These are phyloP conservation scores for Magallana gigas DNA, from an alignment of 1,140 invertebrate species.

Conservation along the genomic window DNA sequence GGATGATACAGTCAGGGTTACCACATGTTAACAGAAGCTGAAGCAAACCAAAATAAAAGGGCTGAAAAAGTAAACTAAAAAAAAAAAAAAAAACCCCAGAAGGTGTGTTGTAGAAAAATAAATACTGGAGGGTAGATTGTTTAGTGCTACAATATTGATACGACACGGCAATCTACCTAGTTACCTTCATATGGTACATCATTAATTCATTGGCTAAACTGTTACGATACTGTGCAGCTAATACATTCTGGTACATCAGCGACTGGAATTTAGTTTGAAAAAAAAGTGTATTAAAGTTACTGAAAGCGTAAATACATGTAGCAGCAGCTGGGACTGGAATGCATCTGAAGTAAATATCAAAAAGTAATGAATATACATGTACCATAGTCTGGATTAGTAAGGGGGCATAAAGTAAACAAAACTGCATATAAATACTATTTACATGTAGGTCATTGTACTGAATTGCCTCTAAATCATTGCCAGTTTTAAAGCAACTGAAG, in stretches of 20 bases:
- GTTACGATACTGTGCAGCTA: constrained; percentile 88
- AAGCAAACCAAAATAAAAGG: constrained; percentile 30
- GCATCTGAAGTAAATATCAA: neutral
- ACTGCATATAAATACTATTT: too few relatives aligned
- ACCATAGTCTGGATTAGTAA: too few relatives aligned
- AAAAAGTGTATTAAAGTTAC: neutral
- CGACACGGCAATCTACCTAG: constrained; percentile 6
- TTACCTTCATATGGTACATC: constrained; percentile 91
- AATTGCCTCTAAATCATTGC: too few relatives aligned
- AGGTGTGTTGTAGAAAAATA: constrained; percentile 25
- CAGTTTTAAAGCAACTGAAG: too few relatives aligned
- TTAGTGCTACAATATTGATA: constrained; percentile 22
- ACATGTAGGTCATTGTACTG: too few relatives aligned
- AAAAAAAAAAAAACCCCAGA: neutral
- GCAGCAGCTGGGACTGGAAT: neutral
- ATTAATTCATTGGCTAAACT: constrained; percentile 90
- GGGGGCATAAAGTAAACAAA: too few relatives aligned
- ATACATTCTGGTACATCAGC: constrained; percentile 88
- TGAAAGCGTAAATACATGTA: neutral
- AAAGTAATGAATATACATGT: too few relatives aligned
- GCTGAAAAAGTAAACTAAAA: too few relatives aligned
- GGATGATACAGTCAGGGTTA: neutral
- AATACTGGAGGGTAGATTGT: constrained; percentile 10
- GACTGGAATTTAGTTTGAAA: constrained; percentile 78
- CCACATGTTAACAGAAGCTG: constrained; percentile 25